Evolutionary conservation across 2,888 invertebrate genomes (phyloP).

Genomic region (Leucophora obtusa): DNA sequence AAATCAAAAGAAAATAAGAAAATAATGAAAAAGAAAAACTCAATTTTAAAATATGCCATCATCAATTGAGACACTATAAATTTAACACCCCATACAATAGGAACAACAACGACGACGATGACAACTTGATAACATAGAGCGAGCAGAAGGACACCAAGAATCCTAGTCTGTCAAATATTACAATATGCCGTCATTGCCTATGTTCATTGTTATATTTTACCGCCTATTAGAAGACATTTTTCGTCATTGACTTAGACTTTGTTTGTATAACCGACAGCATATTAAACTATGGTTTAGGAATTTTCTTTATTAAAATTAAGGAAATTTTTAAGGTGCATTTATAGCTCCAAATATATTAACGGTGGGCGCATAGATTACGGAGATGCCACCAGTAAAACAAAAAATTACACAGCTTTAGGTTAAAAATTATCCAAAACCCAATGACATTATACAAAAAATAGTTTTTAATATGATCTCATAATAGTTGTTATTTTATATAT

Average conservation of each 20-base stretch:
- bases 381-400: no score
- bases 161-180: slow-evolving; percentile 24
- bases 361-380: no score
- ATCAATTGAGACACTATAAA: slow-evolving; percentile 59
- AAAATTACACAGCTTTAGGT: no score
- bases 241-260: background rate
- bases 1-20: slow-evolving; percentile 17
- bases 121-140: background rate
- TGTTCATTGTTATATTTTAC: slow-evolving; percentile 49
- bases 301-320: no score
- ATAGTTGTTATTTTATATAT: no score
- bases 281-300: no score
- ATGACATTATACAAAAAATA: no score
- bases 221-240: slow-evolving; percentile 44
- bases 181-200: slow-evolving; percentile 39
- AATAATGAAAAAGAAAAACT: slow-evolving; percentile 26
- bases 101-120: background rate
- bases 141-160: background rate
- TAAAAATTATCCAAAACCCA: no score
- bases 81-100: slow-evolving; percentile 36
- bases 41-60: slow-evolving; percentile 59
- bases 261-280: background rate
- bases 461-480: no score
- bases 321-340: no score
- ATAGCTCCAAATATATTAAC: no score